Percentiles rank a stretch among this genome's conserved stretches.
Evolutionary conservation across 2,113 vertebrate species (phyloP).

Genomic region (Ictalurus furcatus): DNA sequence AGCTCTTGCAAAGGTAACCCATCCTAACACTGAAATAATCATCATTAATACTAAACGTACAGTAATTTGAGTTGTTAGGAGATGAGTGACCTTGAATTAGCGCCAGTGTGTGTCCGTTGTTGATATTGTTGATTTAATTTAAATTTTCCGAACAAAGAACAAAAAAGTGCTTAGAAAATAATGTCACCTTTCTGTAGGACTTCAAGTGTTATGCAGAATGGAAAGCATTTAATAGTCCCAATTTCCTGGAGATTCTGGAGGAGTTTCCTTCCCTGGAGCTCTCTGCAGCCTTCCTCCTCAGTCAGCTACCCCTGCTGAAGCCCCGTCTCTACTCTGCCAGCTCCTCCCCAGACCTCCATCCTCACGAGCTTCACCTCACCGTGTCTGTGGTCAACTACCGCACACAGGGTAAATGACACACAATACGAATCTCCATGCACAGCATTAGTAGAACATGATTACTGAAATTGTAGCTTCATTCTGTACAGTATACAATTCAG

Average conservation of each 20-base stretch:
- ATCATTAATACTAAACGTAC: neutral
- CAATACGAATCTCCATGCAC: neutral
- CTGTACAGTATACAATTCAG: neutral
- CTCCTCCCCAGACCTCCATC: slow-evolving; percentile 74
- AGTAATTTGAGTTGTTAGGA: neutral
- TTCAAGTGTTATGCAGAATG: slow-evolving; percentile 75
- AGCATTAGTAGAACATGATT: neutral
- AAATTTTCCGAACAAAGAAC: neutral
- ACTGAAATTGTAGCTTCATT: neutral
- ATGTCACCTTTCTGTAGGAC: slow-evolving; percentile 61
- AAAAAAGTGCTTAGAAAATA: neutral
- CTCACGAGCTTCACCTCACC: slow-evolving; percentile 79
- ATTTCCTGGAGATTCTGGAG: slow-evolving; percentile 79
- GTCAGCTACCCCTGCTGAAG: slow-evolving; percentile 79
- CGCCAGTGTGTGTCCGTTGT: neutral
- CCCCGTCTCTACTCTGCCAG: slow-evolving; percentile 85
- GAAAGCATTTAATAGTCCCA: slow-evolving; percentile 76
- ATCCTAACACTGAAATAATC: neutral
- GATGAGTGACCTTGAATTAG: neutral
- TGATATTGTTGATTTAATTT: neutral
- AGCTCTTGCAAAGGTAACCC: slow-evolving; percentile 68
- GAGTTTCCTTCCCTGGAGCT: slow-evolving; percentile 78
- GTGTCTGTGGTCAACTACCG: slow-evolving; percentile 77
- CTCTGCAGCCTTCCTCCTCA: slow-evolving; percentile 76
- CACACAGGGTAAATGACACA: slow-evolving; percentile 70